Conservation (phyloP, 2,888 invertebrate species). For the Harpalus rubripes region DNA sequence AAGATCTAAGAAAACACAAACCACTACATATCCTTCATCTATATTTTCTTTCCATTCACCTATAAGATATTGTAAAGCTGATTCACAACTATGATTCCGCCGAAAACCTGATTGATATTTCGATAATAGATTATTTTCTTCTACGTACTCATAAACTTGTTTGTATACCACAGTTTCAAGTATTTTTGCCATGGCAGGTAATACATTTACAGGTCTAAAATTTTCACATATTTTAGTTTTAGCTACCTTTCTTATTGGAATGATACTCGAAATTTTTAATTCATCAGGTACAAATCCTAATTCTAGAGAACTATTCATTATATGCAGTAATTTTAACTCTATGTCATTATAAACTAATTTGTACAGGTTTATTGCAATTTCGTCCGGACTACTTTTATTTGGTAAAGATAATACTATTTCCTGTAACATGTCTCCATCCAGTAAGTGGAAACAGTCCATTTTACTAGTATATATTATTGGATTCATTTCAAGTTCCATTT, state of each 20-base stretch:
- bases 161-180: background rate
- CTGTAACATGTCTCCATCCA: background rate
- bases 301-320: background rate
- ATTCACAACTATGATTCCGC: conserved; percentile 34
- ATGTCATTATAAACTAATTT: background rate
- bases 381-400: conserved; percentile 15
- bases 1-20: conserved; percentile 36
- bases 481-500: conserved; percentile 6
- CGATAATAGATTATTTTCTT: background rate
- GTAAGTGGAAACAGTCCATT: conserved; percentile 24
- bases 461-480: background rate
- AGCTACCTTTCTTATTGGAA: conserved; percentile 33
- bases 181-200: conserved; percentile 18
- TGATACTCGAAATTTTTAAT: conserved; percentile 27
- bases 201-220: conserved; percentile 30
- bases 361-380: conserved; percentile 6
- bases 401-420: conserved; percentile 16
- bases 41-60: conserved; percentile 44
- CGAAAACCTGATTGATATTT: conserved; percentile 37
- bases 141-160: background rate
- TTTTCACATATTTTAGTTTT: conserved; percentile 1
- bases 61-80: conserved; percentile 30
- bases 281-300: conserved; percentile 6
- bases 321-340: too few relatives aligned
- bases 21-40: conserved; percentile 10